These are phyloP conservation scores for Larimichthys polyactis DNA, from an alignment of 2,113 vertebrate species.

Conservation along the genomic window DNA sequence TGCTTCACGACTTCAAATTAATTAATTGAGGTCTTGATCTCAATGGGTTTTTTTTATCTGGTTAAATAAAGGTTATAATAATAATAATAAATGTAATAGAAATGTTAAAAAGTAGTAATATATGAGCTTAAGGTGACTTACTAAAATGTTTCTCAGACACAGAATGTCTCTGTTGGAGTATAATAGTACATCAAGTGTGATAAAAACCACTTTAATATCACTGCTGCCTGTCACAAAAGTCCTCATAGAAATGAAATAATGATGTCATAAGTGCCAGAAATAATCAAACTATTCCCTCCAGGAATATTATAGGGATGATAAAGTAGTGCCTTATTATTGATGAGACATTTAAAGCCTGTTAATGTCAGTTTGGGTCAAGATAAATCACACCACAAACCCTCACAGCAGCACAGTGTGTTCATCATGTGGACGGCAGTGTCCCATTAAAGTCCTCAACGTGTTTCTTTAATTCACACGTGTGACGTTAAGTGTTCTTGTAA, in stretches of 20 bases:
- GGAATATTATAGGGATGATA: background rate
- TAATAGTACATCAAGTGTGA: background rate
- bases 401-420: background rate
- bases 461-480: background rate
- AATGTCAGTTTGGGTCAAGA: background rate
- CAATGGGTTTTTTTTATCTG: too few relatives aligned
- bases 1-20: background rate
- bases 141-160: background rate
- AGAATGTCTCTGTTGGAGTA: background rate
- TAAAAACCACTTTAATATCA: background rate
- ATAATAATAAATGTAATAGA: too few relatives aligned
- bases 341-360: background rate
- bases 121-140: background rate
- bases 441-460: background rate
- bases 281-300: background rate
- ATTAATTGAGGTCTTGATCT: too few relatives aligned
- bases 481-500: background rate
- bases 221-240: background rate
- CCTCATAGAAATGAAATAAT: background rate
- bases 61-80: too few relatives aligned
- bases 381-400: background rate
- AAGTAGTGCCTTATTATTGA: background rate
- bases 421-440: background rate
- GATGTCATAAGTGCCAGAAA: background rate
- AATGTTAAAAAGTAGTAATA: too few relatives aligned